These are phyloP conservation scores for Drosophila jambulina DNA, from an alignment of 1,140 invertebrate species.

Conservation along the genomic window DNA sequence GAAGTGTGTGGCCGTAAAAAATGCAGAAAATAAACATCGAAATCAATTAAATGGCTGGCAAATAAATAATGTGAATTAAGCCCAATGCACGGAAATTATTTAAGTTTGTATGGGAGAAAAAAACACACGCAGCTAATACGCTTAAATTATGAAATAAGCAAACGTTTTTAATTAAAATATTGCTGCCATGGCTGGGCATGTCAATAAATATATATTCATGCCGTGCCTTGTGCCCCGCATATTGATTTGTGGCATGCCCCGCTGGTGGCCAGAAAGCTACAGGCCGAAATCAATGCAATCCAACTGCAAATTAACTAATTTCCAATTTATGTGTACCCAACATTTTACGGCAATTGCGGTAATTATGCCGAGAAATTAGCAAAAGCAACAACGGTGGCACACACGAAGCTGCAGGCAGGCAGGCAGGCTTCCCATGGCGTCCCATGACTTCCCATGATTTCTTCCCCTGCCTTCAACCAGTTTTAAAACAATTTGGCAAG, in stretches of 20 bases:
- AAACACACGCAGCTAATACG: slow-evolving; percentile 48
- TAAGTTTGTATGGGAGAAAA: neutral
- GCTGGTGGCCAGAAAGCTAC: slow-evolving; percentile 23
- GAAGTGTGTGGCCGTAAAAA: slow-evolving; percentile 25
- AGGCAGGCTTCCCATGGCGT: neutral
- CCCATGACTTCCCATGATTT: neutral
- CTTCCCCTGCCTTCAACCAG: slow-evolving; percentile 5
- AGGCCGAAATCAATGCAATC: slow-evolving; percentile 36
- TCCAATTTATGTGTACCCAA: slow-evolving; percentile 65
- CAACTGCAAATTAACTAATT: slow-evolving; percentile 70
- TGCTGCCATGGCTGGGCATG: slow-evolving; percentile 41
- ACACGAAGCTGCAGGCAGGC: slow-evolving; percentile 1
- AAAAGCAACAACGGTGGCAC: neutral
- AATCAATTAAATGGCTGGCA: slow-evolving; percentile 65
- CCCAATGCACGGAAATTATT: slow-evolving; percentile 35
- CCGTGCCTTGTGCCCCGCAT: slow-evolving; percentile 23
- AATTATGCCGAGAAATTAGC: slow-evolving; percentile 55
- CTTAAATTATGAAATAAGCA: slow-evolving; percentile 76
- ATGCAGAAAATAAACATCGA: slow-evolving; percentile 46
- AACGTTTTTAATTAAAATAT: slow-evolving; percentile 74
- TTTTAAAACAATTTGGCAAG: slow-evolving; percentile 38
- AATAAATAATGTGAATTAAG: slow-evolving; percentile 62
- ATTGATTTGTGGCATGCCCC: slow-evolving; percentile 63
- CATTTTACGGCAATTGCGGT: slow-evolving; percentile 64
- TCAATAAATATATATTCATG: slow-evolving; percentile 50